A percentile compares a stretch with the other conserved stretches of the same genome.
These are phyloP conservation scores for Rallus crepitans DNA, from an alignment of 2,797 vertebrate species.

Conservation along the genomic window DNA sequence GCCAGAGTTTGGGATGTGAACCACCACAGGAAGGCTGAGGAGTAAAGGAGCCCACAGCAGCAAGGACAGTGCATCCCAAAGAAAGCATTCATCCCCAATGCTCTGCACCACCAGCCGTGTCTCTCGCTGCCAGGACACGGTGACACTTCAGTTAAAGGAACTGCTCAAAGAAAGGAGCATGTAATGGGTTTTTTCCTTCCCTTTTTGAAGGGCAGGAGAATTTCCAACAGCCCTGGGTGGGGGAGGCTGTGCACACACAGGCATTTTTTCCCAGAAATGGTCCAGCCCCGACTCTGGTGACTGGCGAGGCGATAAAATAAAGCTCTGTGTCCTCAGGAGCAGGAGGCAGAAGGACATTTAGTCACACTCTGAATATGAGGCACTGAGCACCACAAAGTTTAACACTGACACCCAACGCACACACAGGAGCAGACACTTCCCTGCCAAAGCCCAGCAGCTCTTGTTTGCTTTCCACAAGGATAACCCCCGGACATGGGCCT, in stretches of 20 bases:
- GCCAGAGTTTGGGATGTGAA: rapidly evolving
- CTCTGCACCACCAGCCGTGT: background rate
- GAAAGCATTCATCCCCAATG: background rate
- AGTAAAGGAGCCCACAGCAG: background rate
- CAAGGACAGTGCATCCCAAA: background rate
- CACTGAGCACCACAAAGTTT: background rate
- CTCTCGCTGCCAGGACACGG: too few relatives aligned
- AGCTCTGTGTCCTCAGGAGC: background rate
- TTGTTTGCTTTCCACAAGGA: rapidly evolving
- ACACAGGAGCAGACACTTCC: rapidly evolving
- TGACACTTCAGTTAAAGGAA: background rate
- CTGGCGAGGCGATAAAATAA: background rate
- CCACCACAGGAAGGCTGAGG: rapidly evolving
- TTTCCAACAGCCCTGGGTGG: background rate
- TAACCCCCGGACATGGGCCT: rapidly evolving
- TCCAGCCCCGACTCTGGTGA: background rate
- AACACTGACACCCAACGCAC: background rate
- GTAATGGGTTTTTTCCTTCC: rapidly evolving
- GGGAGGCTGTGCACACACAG: rapidly evolving
- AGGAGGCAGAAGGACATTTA: background rate
- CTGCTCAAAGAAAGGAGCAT: background rate
- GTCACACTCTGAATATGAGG: background rate
- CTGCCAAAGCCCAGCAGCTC: background rate
- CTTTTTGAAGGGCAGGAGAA: background rate
- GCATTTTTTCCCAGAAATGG: background rate